Conservation (phyloP, 2,113 vertebrate species). For the Albula glossodonta region DNA sequence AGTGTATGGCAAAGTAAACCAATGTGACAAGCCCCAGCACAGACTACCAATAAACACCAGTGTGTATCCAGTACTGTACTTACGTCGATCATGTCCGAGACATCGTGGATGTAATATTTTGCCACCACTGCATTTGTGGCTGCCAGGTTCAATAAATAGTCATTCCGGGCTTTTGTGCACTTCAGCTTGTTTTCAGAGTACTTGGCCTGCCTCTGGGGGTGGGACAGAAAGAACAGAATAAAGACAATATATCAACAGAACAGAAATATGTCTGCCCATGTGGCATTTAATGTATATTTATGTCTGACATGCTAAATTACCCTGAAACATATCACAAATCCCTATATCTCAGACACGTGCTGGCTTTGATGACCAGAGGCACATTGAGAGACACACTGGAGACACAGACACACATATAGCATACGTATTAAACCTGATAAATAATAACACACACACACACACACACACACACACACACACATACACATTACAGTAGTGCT, state of each 20-base stretch:
- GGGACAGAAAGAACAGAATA: not conserved
- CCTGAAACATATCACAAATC: not conserved
- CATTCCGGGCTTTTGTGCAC: constrained; percentile 79
- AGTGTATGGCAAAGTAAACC: not conserved
- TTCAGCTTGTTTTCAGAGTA: constrained; percentile 61
- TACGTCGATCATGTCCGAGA: constrained; percentile 80
- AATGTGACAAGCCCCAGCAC: not conserved
- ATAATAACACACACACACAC: not conserved
- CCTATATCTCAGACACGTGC: not conserved
- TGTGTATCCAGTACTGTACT: constrained; percentile 46
- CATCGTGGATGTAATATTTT: constrained; percentile 82
- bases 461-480: not conserved
- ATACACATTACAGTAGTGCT: not conserved
- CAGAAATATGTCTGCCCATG: not conserved
- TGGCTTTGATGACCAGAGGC: not conserved
- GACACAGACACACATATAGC: not conserved
- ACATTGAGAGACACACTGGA: not conserved
- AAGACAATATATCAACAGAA: constrained; percentile 1
- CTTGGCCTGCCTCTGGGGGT: constrained; percentile 76
- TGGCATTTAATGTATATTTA: not conserved
- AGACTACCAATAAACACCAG: not conserved
- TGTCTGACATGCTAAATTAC: not conserved
- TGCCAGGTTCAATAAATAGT: constrained; percentile 79
- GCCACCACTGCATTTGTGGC: constrained; percentile 77
- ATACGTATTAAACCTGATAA: too few relatives aligned